These are phyloP conservation scores for Rhagoletis pomonella DNA, from an alignment of 1,140 invertebrate genomes.

Conservation along the genomic window DNA sequence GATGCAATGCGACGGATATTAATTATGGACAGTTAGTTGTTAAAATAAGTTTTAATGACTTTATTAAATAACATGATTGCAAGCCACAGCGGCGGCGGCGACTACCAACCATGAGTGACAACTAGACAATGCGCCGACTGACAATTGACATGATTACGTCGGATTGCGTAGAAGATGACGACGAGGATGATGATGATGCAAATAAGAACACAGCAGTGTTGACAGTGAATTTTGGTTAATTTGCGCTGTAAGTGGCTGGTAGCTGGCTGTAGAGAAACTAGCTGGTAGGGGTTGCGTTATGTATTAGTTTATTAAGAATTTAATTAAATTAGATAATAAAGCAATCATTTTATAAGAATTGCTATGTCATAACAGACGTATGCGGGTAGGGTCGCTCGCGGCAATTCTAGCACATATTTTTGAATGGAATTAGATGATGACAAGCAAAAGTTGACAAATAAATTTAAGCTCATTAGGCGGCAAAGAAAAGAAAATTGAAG, in stretches of 20 bases:
- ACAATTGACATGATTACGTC: conserved; percentile 4
- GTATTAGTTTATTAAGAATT: conserved; percentile 38
- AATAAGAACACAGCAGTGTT: neutral
- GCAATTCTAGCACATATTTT: neutral
- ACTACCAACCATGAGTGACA: neutral
- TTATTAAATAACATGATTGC: conserved; percentile 29
- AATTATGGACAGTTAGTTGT: conserved; percentile 42
- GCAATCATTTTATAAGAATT: neutral
- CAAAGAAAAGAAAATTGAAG: neutral
- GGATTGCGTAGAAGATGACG: neutral
- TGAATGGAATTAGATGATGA: neutral
- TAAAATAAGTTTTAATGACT: conserved; percentile 50
- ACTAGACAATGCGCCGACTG: neutral
- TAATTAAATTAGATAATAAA: conserved; percentile 48
- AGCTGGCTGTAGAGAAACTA: neutral
- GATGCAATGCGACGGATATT: conserved; percentile 36
- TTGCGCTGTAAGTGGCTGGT: conserved; percentile 20
- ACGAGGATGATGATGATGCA: neutral
- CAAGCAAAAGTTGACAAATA: neutral
- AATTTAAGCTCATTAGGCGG: neutral
- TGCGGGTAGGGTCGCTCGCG: neutral
- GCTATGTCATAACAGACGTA: conserved; percentile 2
- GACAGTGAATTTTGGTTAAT: neutral
- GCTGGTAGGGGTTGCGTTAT: neutral
- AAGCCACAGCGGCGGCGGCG: neutral